Base-by-base conservation (phyloP, 2,797 vertebrate species). In the Rhodeus uyekii region DNA sequence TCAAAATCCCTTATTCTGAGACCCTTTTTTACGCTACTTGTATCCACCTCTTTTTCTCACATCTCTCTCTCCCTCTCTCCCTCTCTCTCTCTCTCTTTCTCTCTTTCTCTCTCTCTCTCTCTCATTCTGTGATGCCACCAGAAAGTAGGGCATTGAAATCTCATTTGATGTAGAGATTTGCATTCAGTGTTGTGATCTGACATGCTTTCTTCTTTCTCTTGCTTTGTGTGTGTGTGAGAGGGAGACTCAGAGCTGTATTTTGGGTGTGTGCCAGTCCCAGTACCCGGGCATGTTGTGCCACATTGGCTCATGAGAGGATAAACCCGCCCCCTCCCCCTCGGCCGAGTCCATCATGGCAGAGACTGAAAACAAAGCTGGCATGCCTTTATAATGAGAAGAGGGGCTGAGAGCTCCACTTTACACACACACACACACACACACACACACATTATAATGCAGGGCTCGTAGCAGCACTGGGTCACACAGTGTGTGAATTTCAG, bases 361-460 rank as follows among this genome's bases (percentile, higher is more conserved):
- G 92, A 92, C 91, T 92, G 89, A 93, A 95, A 95, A 95, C 94
- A 95, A 95, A 95, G 94, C 94, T 94, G 94, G 93, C 95, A 92
- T 92, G 91, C 93, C 93, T 94, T 91, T 93, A 92, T 95, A 95
- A 94, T 94, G 93, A 94, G 92, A 91, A 90, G 87, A 86, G 83
- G 87, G 84, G 87, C 91, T 93, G 86, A 13, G 88, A 92, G 91
- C 82, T 74, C 63, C n/a, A n/a, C n/a, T 68, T 68, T 48, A 67
- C 55, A 50, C 84, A 42, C 68, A 24, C 79, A n/a, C n/a, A n/a
- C 32, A 46, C 74, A 38, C 36, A 36, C 36, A 50, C 53, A 60
- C 36, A 38, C 75, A 60, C 78, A 27, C 87, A 92, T 93, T 93
- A 87, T 91, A 91, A 93, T 94, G 88, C 91, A 90, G 85, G 78